Conservation (phyloP, 2,888 invertebrate genomes). For the Prostheceraeus crozeri region DNA sequence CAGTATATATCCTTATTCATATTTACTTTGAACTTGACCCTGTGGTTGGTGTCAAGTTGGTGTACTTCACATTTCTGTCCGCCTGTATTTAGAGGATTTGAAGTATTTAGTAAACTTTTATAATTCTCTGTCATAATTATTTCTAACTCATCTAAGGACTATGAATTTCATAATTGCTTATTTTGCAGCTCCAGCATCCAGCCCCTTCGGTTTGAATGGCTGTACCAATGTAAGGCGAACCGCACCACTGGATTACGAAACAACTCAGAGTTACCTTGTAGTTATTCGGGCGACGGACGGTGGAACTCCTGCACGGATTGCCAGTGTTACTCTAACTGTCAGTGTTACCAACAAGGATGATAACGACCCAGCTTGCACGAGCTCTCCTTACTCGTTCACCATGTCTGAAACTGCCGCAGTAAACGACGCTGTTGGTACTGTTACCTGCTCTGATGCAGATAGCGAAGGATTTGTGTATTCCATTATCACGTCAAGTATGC, state of each 20-base stretch:
- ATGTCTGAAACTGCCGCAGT: slow-evolving; percentile 16
- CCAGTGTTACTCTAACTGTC: neutral
- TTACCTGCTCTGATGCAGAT: slow-evolving; percentile 31
- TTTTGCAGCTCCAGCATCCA: slow-evolving; percentile 5
- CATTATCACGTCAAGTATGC: neutral
- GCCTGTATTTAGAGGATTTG: no score
- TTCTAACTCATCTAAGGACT: no score
- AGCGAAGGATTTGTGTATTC: slow-evolving; percentile 13
- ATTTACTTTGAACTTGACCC: no score
- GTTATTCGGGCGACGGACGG: slow-evolving; percentile 16
- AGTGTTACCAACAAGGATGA: slow-evolving; percentile 23
- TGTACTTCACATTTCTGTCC: no score
- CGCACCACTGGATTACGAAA: slow-evolving; percentile 31
- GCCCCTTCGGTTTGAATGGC: slow-evolving; percentile 23
- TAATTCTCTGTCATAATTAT: no score
- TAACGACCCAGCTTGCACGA: slow-evolving; percentile 23
- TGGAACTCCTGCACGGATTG: slow-evolving; percentile 12
- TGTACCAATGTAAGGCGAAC: neutral
- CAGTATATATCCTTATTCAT: no score
- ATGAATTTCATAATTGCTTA: no score
- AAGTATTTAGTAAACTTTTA: no score
- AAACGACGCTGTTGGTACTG: slow-evolving; percentile 1
- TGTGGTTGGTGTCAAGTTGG: no score
- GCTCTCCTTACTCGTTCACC: neutral
- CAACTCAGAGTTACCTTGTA: neutral